Evolutionary conservation across 2,888 invertebrate genomes (phyloP), one percentile per base, ranked within the genome.

Genomic region (Diarsia mendica): DNA sequence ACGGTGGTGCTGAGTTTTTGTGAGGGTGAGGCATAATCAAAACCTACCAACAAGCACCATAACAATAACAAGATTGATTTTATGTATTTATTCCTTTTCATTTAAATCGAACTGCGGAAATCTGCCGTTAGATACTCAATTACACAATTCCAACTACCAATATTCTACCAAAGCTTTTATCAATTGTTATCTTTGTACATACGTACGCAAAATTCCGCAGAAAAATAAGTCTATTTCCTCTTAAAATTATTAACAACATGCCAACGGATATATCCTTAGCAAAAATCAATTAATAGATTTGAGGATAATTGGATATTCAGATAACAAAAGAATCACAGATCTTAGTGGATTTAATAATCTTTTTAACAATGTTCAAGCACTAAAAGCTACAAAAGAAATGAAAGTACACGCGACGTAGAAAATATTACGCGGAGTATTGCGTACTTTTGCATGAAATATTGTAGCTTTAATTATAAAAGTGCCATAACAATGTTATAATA

Each of bases 361-460:
- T 55, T 68, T 68, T 64, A n/a, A 67, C 55, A 46, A 44, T 65
- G 39, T 77, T 55, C 23, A 18, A 53, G 23, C 39, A 63, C 10
- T 72, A 64, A 70, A 79, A 53, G 11, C 18, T 55, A 70, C 51
- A n/a, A 55, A 53, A 83, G 65, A 73, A 69, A 79, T 9, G 64
- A 74, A 79, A 33, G 5, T 74, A 74, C 69, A 70, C 63, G 73
- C 67, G 53, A 64, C 33, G 53, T 23, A 51, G 49, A 83, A 65
- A 73, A 70, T 73, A 69, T 58, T 60, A 51, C 71, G 63, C 67
- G 39, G 46, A 46, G 58, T 33, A 66, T 88, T 89, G 89, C 83
- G 89, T 87, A 90, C 60, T 90, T 89, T 85, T 82, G 79, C 76
- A 70, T 81, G 71, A 86, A 83, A 77, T 83, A 74, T 77, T 67